Conservation (phyloP, 92 coral and sea anemone genomes). For the Phenganax stokvisi region DNA sequence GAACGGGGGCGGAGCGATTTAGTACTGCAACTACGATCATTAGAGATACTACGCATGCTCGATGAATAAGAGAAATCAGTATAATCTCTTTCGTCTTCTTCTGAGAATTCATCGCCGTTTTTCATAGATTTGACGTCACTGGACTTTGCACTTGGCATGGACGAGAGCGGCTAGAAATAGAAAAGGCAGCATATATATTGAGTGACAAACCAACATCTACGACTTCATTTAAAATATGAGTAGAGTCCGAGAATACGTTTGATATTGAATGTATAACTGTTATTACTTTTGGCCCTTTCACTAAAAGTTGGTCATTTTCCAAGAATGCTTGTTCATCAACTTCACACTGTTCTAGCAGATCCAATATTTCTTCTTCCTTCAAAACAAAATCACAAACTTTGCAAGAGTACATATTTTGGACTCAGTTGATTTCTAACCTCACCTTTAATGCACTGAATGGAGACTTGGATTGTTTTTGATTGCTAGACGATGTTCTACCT, state of each 20-base stretch:
- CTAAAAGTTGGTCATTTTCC: constrained; percentile 47
- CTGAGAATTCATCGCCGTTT: not conserved
- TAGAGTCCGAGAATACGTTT: not conserved
- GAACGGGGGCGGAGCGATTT: too few species aligned
- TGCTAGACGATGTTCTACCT: constrained; percentile 72
- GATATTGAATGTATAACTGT: not conserved
- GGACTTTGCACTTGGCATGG: constrained; percentile 91
- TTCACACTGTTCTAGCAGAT: constrained; percentile 90
- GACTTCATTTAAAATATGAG: not conserved
- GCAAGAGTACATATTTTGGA: not conserved
- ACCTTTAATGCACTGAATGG: constrained; percentile 87
- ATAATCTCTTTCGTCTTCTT: not conserved
- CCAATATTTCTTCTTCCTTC: constrained; percentile 96
- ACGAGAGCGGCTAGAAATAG: constrained; percentile 63
- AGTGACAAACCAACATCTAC: too few species aligned
- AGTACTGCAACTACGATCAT: not conserved
- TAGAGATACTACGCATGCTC: not conserved
- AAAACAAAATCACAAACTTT: not conserved
- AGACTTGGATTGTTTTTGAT: constrained; percentile 65
- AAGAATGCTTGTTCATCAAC: constrained; percentile 67
- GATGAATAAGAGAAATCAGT: not conserved
- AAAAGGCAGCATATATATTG: not conserved
- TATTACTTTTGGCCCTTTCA: constrained; percentile 86
- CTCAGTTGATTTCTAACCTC: not conserved
- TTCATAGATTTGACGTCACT: constrained; percentile 12